Evolutionary conservation across 2,888 invertebrate species (phyloP), one percentile per base, ranked within the genome.

Genomic region (Atethmia centrago): DNA sequence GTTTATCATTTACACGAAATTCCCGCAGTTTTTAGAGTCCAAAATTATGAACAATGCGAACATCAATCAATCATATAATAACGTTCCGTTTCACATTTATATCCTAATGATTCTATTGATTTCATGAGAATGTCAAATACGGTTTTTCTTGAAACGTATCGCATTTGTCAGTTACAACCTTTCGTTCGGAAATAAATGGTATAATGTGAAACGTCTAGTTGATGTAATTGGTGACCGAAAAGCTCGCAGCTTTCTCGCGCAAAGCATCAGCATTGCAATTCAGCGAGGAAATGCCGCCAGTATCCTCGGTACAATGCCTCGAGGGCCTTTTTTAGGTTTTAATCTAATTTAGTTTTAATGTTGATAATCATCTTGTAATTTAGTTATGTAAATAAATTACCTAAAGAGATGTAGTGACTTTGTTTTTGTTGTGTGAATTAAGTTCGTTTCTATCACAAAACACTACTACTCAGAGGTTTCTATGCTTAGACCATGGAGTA

Each of bases 161-260:
- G 63, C 56, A 7, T 25, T 12, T 78, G 76, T 67, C 79, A 74
- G 31, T 40, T 56, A 10, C 3, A 9, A 2, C 2, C 0, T 42
- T 31, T 64, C 87, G 85, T 87, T 80, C 83, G 53, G 83, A 77
- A 85, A 86, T 67, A 36, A 36, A 36, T 36, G n/a, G n/a, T n/a
- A n/a, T n/a, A n/a, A n/a, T n/a, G n/a, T n/a, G n/a, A n/a, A n/a
- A n/a, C n/a, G n/a, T n/a, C n/a, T n/a, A n/a, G n/a, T n/a, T n/a
- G n/a, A n/a, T n/a, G n/a, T n/a, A n/a, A n/a, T n/a, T n/a, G n/a
- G n/a, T n/a, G n/a, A n/a, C n/a, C n/a, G n/a, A n/a, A n/a, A n/a
- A n/a, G n/a, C n/a, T n/a, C n/a, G n/a, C n/a, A n/a, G n/a, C n/a
- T n/a, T n/a, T n/a, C n/a, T n/a, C n/a, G n/a, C n/a, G n/a, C n/a